phyloP scores from a whole-genome alignment of 1,140 invertebrate species.

The Neuroterus valhalla region DNA sequence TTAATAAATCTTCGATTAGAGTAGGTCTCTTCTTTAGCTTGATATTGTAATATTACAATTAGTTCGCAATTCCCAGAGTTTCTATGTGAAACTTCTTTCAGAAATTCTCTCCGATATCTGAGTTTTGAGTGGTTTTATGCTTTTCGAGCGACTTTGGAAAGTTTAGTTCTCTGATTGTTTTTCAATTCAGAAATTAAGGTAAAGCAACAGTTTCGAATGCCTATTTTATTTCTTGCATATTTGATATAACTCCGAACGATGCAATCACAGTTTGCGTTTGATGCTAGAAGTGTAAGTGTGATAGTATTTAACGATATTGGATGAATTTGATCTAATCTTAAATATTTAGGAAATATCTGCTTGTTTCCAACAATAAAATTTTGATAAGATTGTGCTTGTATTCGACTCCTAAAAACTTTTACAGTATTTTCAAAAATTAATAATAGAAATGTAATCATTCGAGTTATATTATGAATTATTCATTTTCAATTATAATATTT shows the following conservation, averaged over 20 bases:
- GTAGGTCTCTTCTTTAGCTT: constrained; percentile 38
- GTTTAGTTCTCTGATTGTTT: constrained; percentile 21
- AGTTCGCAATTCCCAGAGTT: constrained; percentile 27
- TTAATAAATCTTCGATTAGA: constrained; percentile 56
- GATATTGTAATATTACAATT: constrained; percentile 32
- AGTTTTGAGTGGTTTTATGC: constrained; percentile 17
- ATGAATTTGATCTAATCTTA: constrained; percentile 5
- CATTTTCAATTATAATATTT: no score
- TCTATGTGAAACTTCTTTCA: constrained; percentile 37
- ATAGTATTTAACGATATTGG: constrained; percentile 16
- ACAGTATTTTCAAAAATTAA: no score
- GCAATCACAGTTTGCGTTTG: constrained; percentile 45
- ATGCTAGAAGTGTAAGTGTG: constrained; percentile 27
- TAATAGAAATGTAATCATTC: no score
- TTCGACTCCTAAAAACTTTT: neutral
- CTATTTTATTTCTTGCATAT: constrained; percentile 16
- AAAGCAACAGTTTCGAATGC: constrained; percentile 18
- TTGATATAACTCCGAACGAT: constrained; percentile 31
- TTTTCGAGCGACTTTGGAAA: constrained; percentile 29
- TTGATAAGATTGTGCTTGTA: neutral
- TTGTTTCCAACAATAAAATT: constrained; percentile 30
- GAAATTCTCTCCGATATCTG: neutral
- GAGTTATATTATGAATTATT: no score
- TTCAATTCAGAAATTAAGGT: constrained; percentile 29
- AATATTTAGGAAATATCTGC: neutral